Base-by-base conservation (phyloP, 2,113 vertebrate species). In the Leucosticte australis region DNA sequence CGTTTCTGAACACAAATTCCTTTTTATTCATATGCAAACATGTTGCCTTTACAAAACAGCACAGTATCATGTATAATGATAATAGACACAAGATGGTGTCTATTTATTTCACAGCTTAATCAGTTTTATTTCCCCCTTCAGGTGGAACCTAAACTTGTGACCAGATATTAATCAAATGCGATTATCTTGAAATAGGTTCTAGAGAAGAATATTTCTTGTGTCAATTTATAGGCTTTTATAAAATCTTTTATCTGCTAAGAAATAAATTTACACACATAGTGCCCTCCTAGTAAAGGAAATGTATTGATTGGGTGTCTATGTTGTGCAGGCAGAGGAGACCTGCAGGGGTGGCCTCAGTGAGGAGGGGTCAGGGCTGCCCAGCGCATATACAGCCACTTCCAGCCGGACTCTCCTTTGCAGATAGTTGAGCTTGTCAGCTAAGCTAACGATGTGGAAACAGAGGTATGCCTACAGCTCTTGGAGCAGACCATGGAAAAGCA, bases 301-400 rank as follows among this genome's bases (percentile, higher is more conserved):
- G 6, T 11, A 12, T 2, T 33, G 42, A 12, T 2, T 33, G 42
- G 11, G 21, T 31, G 15, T 30, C 46, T 30, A 33, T 28, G 15
- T 1, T 55, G 37, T 49, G 50, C 67, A 63, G 82, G 50, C 59
- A 87, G n/a, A 14, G 28, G 28, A 10, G 27, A 59, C 14, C 24
- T 33, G 39, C n/a, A 71, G 84, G 21, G 52, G 15, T 13, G 18
- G 35, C 17, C 37, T 13, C 35, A 33, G 12, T 21, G 46, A 50
- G 44, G 35, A 41, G 17, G 13, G 65, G 33, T 11, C 23, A 15
- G 49, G 35, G 33, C 55, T 81, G 53, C 11, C 42, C 41, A 0
- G 0, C 1, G 56, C n/a, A 1, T 14, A 15, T 6, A 23, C 7
- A 18, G 63, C 10, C 5, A 0, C 31, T 37, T 55, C 57, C 44